These are phyloP conservation scores for Hypsibius dujardini DNA, from an alignment of 1,140 invertebrate species.

Conservation along the genomic window DNA sequence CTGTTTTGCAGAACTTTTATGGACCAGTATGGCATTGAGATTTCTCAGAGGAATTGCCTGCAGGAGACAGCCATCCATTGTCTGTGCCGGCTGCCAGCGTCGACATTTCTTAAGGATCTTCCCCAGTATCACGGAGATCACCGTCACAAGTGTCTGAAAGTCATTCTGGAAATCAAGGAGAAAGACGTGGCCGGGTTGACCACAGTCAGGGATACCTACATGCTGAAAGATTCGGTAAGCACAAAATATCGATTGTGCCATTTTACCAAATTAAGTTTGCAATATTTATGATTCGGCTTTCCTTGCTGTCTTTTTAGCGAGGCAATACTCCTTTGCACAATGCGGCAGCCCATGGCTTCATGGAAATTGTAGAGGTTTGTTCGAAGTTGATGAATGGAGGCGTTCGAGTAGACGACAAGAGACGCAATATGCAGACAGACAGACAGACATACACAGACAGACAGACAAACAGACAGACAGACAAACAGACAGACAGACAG, in stretches of 20 bases:
- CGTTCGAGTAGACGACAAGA: no score
- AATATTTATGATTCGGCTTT: no score
- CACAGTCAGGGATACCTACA: slow-evolving; percentile 42
- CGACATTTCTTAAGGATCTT: slow-evolving; percentile 31
- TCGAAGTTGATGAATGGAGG: background rate
- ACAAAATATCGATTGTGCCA: background rate
- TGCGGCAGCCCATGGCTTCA: slow-evolving; percentile 46
- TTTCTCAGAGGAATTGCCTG: slow-evolving; percentile 46
- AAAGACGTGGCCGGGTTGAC: slow-evolving; percentile 37
- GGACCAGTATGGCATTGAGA: slow-evolving; percentile 46
- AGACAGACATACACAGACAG: no score
- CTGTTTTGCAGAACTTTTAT: slow-evolving; percentile 43
- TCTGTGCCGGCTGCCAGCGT: slow-evolving; percentile 39
- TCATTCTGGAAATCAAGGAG: slow-evolving; percentile 47
- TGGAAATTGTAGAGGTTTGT: slow-evolving; percentile 41
- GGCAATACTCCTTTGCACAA: slow-evolving; percentile 49
- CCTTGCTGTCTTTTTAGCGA: slow-evolving; percentile 34
- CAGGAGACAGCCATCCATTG: slow-evolving; percentile 48
- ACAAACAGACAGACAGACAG: no score
- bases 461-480: no score
- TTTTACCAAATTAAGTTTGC: no score
- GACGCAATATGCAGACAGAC: no score
- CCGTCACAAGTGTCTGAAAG: slow-evolving; percentile 40
- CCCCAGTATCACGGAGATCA: slow-evolving; percentile 41
- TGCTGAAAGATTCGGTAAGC: slow-evolving; percentile 42